These are phyloP conservation scores for Heliornis fulica DNA, from an alignment of 2,113 vertebrate species.

Conservation along the genomic window DNA sequence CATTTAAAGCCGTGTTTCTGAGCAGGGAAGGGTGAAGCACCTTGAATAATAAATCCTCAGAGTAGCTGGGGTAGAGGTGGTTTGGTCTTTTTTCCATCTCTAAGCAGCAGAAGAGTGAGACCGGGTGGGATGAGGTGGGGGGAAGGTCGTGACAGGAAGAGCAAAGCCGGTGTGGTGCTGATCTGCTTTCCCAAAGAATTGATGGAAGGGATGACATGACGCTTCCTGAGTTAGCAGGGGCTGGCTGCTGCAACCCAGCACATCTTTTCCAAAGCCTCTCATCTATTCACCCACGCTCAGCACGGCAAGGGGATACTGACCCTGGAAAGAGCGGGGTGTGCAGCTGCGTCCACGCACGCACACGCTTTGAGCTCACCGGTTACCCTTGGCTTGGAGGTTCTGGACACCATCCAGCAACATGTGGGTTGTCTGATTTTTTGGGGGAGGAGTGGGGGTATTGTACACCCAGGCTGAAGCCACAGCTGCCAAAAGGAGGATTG, in stretches of 20 bases:
- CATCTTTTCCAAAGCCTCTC: background rate
- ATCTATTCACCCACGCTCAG: accelerated
- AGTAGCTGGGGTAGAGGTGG: background rate
- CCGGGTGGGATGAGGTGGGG: too few relatives aligned
- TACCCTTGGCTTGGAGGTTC: background rate
- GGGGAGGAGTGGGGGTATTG: too few relatives aligned
- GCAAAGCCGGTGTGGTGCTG: accelerated
- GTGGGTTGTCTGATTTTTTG: background rate
- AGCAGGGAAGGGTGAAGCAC: background rate
- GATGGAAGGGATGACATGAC: background rate
- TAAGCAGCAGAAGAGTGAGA: background rate
- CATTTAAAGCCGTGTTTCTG: background rate
- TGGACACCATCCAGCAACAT: background rate
- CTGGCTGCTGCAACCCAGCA: background rate
- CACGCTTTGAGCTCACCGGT: accelerated
- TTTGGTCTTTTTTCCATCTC: too few relatives aligned
- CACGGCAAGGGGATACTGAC: accelerated
- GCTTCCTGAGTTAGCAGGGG: background rate
- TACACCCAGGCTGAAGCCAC: background rate
- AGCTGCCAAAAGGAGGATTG: background rate
- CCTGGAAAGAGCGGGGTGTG: background rate
- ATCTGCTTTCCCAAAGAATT: background rate
- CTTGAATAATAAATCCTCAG: background rate
- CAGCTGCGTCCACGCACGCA: accelerated
- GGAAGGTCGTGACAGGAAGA: background rate